phyloP scores from a whole-genome alignment of 2,797 vertebrate genomes.

The Pangasius krempfi region DNA sequence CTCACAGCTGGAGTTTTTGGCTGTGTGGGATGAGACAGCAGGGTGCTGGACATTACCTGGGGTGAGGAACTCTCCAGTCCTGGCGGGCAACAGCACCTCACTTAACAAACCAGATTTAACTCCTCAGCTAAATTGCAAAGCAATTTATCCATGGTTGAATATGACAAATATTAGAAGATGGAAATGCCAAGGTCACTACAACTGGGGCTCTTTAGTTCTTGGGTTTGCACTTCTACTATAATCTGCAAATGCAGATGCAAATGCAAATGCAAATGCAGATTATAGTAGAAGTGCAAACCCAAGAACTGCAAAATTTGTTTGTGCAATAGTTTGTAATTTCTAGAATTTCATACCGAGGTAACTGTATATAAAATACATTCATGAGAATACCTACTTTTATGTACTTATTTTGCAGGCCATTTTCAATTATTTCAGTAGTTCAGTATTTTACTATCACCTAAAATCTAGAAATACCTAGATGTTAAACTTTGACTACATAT shows the following conservation, averaged over 20 bases:
- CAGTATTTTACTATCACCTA: neutral
- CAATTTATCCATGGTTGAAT: neutral
- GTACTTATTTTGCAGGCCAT: neutral
- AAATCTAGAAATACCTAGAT: neutral
- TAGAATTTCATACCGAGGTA: neutral
- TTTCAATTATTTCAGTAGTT: neutral
- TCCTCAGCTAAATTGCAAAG: neutral
- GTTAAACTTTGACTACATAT: neutral
- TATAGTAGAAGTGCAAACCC: no score
- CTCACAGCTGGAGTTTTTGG: constrained; percentile 83
- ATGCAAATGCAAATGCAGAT: no score
- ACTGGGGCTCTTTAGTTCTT: neutral
- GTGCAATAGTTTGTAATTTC: neutral
- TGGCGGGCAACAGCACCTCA: neutral
- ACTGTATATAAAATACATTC: neutral
- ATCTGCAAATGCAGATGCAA: neutral
- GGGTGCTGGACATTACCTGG: constrained; percentile 80
- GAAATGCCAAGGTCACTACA: neutral
- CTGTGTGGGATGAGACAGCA: constrained; percentile 66
- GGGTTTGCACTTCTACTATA: neutral
- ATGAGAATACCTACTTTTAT: neutral
- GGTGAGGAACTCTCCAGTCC: constrained; percentile 71
- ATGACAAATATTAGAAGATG: neutral
- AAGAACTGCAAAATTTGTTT: neutral
- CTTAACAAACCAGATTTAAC: constrained; percentile 5